These are phyloP conservation scores for Palythoa heliodiscus DNA, from an alignment of 92 coral and sea anemone species.

Conservation along the genomic window DNA sequence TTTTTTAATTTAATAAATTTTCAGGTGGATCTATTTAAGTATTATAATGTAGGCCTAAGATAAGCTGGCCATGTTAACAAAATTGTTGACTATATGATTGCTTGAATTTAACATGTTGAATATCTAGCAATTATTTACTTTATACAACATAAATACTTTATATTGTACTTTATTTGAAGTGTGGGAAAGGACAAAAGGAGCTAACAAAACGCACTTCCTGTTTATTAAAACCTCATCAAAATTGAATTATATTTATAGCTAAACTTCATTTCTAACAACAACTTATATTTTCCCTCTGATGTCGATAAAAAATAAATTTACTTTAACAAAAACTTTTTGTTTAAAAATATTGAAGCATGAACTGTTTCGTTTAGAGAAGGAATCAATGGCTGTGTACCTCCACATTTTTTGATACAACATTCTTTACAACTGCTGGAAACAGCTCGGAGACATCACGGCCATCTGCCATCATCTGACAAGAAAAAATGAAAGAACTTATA, in stretches of 20 bases:
- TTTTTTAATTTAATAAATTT: too few species aligned
- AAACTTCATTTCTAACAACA: neutral
- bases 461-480: conserved; percentile 80
- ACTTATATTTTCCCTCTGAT: neutral
- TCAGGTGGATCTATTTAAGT: too few species aligned
- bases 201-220: conserved; percentile 6
- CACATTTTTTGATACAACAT: conserved; percentile 95
- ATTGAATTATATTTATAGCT: neutral
- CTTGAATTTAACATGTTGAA: too few species aligned
- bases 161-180: neutral
- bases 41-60: too few species aligned
- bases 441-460: conserved; percentile 93
- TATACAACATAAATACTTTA: conserved; percentile 9
- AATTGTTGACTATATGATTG: too few species aligned
- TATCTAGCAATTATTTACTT: neutral
- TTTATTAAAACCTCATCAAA: neutral
- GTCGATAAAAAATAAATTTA: neutral
- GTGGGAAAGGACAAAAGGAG: neutral
- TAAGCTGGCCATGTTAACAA: too few species aligned
- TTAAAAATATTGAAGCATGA: neutral
- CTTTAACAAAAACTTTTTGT: neutral
- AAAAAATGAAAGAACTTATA: conserved; percentile 20
- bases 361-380: neutral
- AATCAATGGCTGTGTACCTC: conserved; percentile 60
- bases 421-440: conserved; percentile 95